Conservation (phyloP, 2,888 invertebrate species). For the Tridacna crocea region DNA sequence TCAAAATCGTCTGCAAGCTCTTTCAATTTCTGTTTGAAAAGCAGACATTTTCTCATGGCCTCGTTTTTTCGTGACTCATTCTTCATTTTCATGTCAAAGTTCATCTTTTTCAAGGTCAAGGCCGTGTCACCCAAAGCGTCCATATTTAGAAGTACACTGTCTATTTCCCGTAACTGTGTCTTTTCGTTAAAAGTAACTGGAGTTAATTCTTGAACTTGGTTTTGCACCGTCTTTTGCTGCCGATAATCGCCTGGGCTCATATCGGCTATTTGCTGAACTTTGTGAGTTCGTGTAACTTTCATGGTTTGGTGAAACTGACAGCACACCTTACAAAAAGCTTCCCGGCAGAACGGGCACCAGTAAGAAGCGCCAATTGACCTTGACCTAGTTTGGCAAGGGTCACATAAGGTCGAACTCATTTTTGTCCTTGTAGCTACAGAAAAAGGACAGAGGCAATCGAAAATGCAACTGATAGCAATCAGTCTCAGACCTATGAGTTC, state of each 20-base stretch:
- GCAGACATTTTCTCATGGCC: conserved; percentile 46
- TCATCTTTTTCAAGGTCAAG: conserved; percentile 56
- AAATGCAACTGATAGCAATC: too few species aligned
- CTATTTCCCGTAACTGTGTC: conserved; percentile 58
- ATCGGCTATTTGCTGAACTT: conserved; percentile 45
- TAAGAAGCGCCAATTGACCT: conserved; percentile 46
- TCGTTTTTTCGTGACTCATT: conserved; percentile 56
- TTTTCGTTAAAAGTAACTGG: conserved; percentile 56
- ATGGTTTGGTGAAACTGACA: conserved; percentile 64
- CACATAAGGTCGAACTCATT: conserved; percentile 52
- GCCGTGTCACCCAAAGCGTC: conserved; percentile 56
- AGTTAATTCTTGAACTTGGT: conserved; percentile 38
- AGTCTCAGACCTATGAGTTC: too few species aligned
- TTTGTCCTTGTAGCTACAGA: neutral
- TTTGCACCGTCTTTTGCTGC: conserved; percentile 11
- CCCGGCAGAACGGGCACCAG: conserved; percentile 61
- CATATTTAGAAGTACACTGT: conserved; percentile 49
- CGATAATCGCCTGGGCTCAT: conserved; percentile 23
- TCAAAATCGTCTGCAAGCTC: conserved; percentile 62
- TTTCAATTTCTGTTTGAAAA: conserved; percentile 54
- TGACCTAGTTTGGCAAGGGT: conserved; percentile 56
- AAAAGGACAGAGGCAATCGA: too few species aligned
- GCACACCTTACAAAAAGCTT: conserved; percentile 60
- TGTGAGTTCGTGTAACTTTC: conserved; percentile 57
- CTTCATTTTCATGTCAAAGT: conserved; percentile 61